Percentiles rank a stretch among this genome's conserved stretches.
These are phyloP conservation scores for Drosophila willistoni DNA, from an alignment of 1,140 invertebrate genomes.

Conservation along the genomic window DNA sequence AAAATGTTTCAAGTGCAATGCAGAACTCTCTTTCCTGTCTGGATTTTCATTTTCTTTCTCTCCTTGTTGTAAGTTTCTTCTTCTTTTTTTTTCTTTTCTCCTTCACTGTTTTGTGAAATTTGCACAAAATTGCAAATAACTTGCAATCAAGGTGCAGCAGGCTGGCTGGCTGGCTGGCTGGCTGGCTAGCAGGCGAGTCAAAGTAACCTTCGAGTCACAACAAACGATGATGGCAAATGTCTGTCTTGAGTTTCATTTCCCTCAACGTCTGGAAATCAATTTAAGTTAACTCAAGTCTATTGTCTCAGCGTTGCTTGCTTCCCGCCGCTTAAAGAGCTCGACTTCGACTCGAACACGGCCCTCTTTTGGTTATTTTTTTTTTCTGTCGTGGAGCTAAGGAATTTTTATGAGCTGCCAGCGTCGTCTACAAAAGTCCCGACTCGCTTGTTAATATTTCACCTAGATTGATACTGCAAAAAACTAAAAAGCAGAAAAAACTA, in stretches of 20 bases:
- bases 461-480: constrained; percentile 71
- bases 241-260: constrained; percentile 50
- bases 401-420: constrained; percentile 74
- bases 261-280: constrained; percentile 76
- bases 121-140: constrained; percentile 79
- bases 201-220: constrained; percentile 55
- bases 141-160: constrained; percentile 74
- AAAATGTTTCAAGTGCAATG: constrained; percentile 72
- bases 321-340: constrained; percentile 48
- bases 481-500: neutral
- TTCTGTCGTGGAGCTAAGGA: constrained; percentile 45
- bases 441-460: constrained; percentile 78
- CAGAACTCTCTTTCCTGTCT: constrained; percentile 26
- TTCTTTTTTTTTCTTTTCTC: constrained; percentile 29
- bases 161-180: neutral
- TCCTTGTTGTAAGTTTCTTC: neutral
- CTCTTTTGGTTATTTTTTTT: neutral
- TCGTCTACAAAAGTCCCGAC: constrained; percentile 50
- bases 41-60: constrained; percentile 11
- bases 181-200: neutral
- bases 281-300: constrained; percentile 80
- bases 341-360: neutral
- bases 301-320: constrained; percentile 62
- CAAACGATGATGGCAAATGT: constrained; percentile 31
- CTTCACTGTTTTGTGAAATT: constrained; percentile 53